Conservation (phyloP, 2,113 vertebrate genomes). For the Microtus richardsoni region DNA sequence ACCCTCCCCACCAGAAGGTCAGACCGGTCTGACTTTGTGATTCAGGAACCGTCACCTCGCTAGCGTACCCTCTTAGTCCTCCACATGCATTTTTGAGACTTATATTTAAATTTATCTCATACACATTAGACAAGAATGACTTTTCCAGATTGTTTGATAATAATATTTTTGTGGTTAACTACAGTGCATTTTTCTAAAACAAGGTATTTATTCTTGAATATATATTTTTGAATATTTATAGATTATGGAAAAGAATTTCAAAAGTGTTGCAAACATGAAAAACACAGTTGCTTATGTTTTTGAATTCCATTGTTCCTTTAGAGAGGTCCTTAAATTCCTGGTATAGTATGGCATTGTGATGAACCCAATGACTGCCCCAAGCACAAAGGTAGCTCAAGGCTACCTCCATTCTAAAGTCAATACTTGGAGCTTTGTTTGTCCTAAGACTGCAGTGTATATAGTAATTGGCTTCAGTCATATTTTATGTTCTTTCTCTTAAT, state of each 20-base stretch:
- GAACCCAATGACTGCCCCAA: not conserved
- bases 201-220: not conserved
- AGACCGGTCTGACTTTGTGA: not conserved
- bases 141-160: not conserved
- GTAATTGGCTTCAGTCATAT: not conserved
- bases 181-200: not conserved
- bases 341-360: not conserved
- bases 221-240: not conserved
- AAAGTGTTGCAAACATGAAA: not conserved
- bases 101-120: not conserved
- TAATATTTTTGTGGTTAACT: conserved; percentile 3
- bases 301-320: not conserved
- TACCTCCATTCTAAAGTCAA: not conserved
- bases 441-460: not conserved
- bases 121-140: not conserved
- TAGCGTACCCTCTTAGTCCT: not conserved
- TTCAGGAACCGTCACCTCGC: not conserved
- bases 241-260: not conserved
- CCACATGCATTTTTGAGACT: not conserved
- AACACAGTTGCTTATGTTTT: not conserved
- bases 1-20: not conserved
- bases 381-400: not conserved
- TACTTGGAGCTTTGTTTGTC: not conserved
- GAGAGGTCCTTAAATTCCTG: not conserved
- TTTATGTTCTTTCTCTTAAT: not conserved